Evolutionary conservation across 2,888 invertebrate species (phyloP).

Genomic region (Drosophila anceps): DNA sequence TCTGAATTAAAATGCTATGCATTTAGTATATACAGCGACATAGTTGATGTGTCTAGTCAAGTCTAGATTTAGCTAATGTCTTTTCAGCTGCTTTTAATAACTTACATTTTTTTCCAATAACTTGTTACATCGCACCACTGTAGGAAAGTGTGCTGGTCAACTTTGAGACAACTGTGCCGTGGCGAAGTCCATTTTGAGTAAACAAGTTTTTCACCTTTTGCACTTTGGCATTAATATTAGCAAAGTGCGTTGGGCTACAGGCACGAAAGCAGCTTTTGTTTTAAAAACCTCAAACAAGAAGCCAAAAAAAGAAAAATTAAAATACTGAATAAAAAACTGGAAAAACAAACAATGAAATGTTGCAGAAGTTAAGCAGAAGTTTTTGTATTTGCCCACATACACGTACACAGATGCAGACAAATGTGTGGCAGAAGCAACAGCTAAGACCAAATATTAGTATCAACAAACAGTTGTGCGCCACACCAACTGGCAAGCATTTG

Average conservation of each 20-base stretch:
- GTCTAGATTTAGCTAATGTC: not conserved
- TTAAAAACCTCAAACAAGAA: constrained; percentile 29
- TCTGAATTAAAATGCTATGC: not conserved
- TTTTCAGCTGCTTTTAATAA: no score
- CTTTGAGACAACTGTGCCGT: constrained; percentile 70
- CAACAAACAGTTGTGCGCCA: constrained; percentile 19
- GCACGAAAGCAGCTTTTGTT: constrained; percentile 65
- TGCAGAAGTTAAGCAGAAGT: constrained; percentile 20
- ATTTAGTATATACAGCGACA: not conserved
- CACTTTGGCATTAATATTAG: constrained; percentile 63
- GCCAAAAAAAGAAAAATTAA: constrained; percentile 10
- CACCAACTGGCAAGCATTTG: constrained; percentile 2
- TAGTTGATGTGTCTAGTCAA: not conserved
- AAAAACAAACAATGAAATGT: constrained; percentile 32
- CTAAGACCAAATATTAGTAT: constrained; percentile 39
- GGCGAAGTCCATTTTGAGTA: constrained; percentile 68
- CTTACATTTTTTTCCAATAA: not conserved
- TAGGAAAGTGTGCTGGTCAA: constrained; percentile 47
- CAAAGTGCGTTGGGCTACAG: constrained; percentile 60
- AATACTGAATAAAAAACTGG: constrained; percentile 2
- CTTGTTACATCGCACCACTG: not conserved
- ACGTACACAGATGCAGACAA: constrained; percentile 7
- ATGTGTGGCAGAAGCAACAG: constrained; percentile 34
- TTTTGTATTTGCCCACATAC: constrained; percentile 20
- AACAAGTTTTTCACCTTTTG: constrained; percentile 62